Evolutionary conservation across 2,888 invertebrate genomes (phyloP).

Genomic region (Melieria picta): DNA sequence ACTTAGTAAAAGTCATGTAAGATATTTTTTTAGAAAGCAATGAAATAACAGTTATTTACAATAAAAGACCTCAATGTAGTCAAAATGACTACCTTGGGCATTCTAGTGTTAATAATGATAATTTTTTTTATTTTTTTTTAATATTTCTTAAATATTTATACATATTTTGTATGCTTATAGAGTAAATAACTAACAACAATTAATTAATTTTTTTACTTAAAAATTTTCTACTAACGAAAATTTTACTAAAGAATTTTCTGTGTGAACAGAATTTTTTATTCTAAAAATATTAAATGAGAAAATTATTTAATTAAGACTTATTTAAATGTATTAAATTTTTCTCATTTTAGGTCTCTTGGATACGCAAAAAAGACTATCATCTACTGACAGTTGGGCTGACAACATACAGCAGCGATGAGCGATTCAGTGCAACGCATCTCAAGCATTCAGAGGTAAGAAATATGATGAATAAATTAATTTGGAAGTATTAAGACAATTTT

Average conservation of each 20-base stretch:
- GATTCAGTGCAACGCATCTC: constrained; percentile 86
- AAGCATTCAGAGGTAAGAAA: constrained; percentile 82
- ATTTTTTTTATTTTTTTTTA: too few relatives aligned
- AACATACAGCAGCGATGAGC: constrained; percentile 88
- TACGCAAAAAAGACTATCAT: constrained; percentile 85
- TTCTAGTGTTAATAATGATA: too few relatives aligned
- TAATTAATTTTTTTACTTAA: too few relatives aligned
- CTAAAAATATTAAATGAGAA: not conserved
- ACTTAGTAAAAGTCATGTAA: too few relatives aligned
- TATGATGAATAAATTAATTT: not conserved
- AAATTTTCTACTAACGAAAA: too few relatives aligned
- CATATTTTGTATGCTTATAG: too few relatives aligned
- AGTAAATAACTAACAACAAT: not conserved
- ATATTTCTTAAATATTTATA: too few relatives aligned
- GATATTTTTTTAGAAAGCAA: too few relatives aligned
- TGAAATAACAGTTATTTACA: too few relatives aligned
- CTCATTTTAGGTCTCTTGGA: constrained; percentile 80
- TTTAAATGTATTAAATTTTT: not conserved
- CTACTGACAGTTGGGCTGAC: constrained; percentile 86
- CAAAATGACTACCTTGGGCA: too few relatives aligned
- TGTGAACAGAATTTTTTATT: not conserved
- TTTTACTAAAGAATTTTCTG: not conserved
- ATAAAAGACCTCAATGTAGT: too few relatives aligned
- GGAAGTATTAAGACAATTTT: too few relatives aligned
- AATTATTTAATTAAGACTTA: not conserved